Evolutionary conservation across 2,797 vertebrate genomes (phyloP).

Genomic region (Coendou prehensilis): DNA sequence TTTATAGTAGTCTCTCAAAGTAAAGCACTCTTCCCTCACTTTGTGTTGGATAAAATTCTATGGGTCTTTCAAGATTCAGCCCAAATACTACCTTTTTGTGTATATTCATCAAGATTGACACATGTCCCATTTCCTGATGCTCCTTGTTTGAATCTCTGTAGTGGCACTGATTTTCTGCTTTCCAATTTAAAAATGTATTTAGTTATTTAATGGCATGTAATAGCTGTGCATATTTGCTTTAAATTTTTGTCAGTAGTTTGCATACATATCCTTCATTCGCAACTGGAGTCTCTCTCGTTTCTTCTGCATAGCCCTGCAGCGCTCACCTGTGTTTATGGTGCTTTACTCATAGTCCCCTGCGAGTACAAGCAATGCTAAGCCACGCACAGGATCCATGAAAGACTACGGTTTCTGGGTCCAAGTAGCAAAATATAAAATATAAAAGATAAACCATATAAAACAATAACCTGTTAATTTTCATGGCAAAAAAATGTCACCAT

Average conservation of each 20-base stretch:
- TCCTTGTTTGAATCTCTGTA: not conserved
- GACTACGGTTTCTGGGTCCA: not conserved
- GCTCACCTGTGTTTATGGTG: not conserved
- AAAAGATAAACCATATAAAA: not conserved
- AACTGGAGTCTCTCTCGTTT: not conserved
- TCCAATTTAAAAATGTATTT: not conserved
- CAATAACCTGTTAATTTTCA: not conserved
- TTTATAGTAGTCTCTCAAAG: not conserved
- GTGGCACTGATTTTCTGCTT: not conserved
- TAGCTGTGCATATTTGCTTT: not conserved
- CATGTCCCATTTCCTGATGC: not conserved
- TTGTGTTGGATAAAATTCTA: not conserved
- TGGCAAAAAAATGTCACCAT: not conserved
- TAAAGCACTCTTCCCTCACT: not conserved
- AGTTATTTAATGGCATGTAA: not conserved
- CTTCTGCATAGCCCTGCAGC: not conserved
- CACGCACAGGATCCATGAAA: not conserved
- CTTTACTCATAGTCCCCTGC: not conserved
- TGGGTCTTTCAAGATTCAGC: not conserved
- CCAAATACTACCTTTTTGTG: not conserved
- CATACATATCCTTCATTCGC: not conserved
- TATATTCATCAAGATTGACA: not conserved
- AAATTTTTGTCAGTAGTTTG: not conserved
- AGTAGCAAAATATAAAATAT: not conserved
- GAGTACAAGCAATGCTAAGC: not conserved